Percentiles rank a stretch among this genome's conserved stretches.
phyloP scores from a whole-genome alignment of 2,797 vertebrate genomes.

The Spinibarbus caldwelli region DNA sequence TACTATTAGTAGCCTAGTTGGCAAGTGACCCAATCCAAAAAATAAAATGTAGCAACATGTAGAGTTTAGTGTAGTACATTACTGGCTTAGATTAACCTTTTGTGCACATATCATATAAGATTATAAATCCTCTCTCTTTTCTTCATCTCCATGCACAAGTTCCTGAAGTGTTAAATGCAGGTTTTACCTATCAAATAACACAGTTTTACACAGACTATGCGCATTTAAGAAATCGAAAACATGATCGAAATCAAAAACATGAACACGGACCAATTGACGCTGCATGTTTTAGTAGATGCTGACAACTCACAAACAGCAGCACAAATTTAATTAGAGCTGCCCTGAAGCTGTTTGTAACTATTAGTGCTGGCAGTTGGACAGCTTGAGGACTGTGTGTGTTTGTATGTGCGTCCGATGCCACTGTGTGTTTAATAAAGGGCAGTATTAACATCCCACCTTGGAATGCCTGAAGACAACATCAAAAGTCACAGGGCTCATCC shows the following conservation, averaged over 20 bases:
- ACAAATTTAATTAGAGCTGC: slow-evolving; percentile 73
- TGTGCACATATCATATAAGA: background rate
- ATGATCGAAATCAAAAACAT: background rate
- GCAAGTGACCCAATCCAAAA: background rate
- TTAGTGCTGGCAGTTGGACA: slow-evolving; percentile 28
- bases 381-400: slow-evolving; percentile 30
- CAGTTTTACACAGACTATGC: background rate
- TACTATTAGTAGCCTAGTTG: background rate
- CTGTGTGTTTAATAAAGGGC: slow-evolving; percentile 31
- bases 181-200: background rate
- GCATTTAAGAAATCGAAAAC: background rate
- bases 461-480: slow-evolving; percentile 33
- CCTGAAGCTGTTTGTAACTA: slow-evolving; percentile 70
- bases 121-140: background rate
- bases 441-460: slow-evolving; percentile 53
- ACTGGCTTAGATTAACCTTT: background rate
- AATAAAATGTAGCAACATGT: background rate
- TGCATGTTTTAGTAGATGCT: slow-evolving; percentile 44
- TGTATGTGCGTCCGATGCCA: slow-evolving; percentile 1
- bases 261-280: background rate
- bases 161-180: background rate
- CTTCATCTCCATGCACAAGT: background rate
- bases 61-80: background rate
- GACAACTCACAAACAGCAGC: slow-evolving; percentile 70
- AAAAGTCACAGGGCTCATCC: slow-evolving; percentile 34